A percentile compares a stretch with the other conserved stretches of the same genome.
phyloP scores from a whole-genome alignment of 2,888 invertebrate species.

The Acleris laterana region DNA sequence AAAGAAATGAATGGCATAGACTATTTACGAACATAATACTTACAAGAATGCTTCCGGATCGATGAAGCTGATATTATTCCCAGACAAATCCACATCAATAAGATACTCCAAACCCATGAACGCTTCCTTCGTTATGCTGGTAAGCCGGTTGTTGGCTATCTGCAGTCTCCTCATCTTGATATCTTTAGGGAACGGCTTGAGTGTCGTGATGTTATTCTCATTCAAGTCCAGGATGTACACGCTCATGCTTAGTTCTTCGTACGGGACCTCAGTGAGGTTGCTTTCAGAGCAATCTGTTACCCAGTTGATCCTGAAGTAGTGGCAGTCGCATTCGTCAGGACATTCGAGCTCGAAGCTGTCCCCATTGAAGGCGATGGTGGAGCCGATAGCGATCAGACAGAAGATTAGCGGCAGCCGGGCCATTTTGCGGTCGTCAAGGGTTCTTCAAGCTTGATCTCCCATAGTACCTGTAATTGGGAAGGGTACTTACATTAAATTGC shows the following conservation, averaged over 20 bases:
- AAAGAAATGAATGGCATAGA: not conserved
- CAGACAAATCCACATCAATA: constrained; percentile 88
- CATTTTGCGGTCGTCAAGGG: constrained; percentile 51
- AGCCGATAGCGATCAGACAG: constrained; percentile 55
- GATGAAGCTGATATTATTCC: constrained; percentile 86
- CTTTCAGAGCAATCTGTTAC: constrained; percentile 91
- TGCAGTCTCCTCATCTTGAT: constrained; percentile 88
- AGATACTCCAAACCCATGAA: constrained; percentile 87
- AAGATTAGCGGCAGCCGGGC: constrained; percentile 57
- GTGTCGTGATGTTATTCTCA: constrained; percentile 86
- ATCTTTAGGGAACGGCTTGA: constrained; percentile 86
- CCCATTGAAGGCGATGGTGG: constrained; percentile 79
- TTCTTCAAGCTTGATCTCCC: constrained; percentile 41
- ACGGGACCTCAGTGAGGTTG: constrained; percentile 88
- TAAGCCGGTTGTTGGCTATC: constrained; percentile 87
- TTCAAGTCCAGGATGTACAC: constrained; percentile 89
- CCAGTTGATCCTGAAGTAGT: constrained; percentile 91
- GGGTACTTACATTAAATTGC: constrained; percentile 37
- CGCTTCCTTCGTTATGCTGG: constrained; percentile 84
- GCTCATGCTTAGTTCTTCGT: constrained; percentile 87
- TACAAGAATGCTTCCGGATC: constrained; percentile 88
- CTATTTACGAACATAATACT: constrained; percentile 52
- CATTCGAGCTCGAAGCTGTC: constrained; percentile 88
- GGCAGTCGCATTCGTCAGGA: constrained; percentile 90
- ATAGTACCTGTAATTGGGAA: constrained; percentile 44